phyloP scores from a whole-genome alignment of 92 coral and sea anemone genomes.

The Zoanthus sociatus region DNA sequence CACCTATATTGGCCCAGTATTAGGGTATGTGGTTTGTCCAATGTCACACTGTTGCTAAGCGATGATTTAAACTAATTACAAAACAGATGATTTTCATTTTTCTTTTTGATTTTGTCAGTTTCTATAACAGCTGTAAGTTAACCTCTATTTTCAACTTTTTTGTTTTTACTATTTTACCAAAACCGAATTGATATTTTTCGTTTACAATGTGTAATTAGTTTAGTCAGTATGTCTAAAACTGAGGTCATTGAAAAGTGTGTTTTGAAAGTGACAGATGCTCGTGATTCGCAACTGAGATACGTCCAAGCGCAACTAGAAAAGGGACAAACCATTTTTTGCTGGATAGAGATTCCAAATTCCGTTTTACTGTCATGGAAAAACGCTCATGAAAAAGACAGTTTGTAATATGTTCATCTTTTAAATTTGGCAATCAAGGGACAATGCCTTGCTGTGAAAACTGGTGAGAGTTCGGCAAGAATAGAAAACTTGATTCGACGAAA shows the following conservation, averaged over 20 bases:
- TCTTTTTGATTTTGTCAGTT: too few relatives aligned
- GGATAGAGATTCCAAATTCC: background rate
- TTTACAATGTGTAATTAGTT: background rate
- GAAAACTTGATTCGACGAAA: background rate
- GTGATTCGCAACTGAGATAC: conserved; percentile 11
- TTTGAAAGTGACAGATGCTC: conserved; percentile 17
- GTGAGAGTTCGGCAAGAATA: background rate
- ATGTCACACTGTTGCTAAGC: too few relatives aligned
- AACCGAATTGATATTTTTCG: background rate
- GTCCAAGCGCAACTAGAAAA: conserved; percentile 20
- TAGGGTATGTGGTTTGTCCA: background rate
- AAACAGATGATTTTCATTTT: too few relatives aligned
- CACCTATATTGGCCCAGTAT: background rate
- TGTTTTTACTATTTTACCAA: background rate
- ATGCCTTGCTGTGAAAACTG: background rate
- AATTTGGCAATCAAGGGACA: background rate
- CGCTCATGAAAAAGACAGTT: background rate
- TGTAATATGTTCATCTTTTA: background rate
- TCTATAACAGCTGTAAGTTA: background rate
- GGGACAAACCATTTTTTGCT: background rate
- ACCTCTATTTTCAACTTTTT: background rate
- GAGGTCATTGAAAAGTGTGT: background rate
- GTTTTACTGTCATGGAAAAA: too few relatives aligned
- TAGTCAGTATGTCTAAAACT: too few relatives aligned
- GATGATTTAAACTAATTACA: too few relatives aligned